Evolutionary conservation across 2,113 vertebrate species (phyloP).

Genomic region (Thunnus maccoyii): DNA sequence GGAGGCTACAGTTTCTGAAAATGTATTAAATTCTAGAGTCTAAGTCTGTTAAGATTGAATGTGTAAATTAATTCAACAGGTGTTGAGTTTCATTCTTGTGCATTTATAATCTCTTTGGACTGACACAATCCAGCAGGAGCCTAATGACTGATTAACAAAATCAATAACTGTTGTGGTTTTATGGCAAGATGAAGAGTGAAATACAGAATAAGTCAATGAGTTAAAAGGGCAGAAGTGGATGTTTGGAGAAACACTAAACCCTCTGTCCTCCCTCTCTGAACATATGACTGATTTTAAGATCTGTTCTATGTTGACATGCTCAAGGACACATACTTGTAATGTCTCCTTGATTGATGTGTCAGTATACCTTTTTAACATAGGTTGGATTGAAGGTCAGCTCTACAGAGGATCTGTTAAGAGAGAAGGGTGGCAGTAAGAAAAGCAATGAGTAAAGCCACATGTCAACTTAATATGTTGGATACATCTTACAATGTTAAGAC

Average conservation of each 20-base stretch:
- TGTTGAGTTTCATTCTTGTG: slow-evolving; percentile 13
- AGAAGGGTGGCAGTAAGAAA: neutral
- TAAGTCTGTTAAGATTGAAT: neutral
- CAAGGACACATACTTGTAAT: slow-evolving; percentile 50
- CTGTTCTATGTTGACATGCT: slow-evolving; percentile 36
- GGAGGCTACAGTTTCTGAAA: neutral
- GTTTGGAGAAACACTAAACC: neutral
- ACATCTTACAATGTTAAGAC: neutral
- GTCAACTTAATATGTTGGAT: slow-evolving; percentile 20
- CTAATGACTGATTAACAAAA: slow-evolving; percentile 25
- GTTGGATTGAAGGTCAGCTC: slow-evolving; percentile 41
- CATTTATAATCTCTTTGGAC: slow-evolving; percentile 20
- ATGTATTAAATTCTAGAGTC: slow-evolving; percentile 15
- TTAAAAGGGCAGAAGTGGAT: neutral
- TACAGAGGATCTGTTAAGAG: neutral
- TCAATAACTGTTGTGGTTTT: slow-evolving; percentile 32
- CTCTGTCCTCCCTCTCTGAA: slow-evolving; percentile 17
- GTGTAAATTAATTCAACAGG: slow-evolving; percentile 11
- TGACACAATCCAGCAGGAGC: slow-evolving; percentile 2
- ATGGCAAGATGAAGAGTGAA: neutral
- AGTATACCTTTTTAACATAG: slow-evolving; percentile 24
- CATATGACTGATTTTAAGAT: slow-evolving; percentile 41
- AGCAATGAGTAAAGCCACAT: neutral
- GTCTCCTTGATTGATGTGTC: slow-evolving; percentile 55
- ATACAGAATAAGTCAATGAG: neutral